Percentiles rank a stretch among this genome's conserved stretches.
phyloP scores from a whole-genome alignment of 2,113 vertebrate species.

The Dasyornis broadbenti region DNA sequence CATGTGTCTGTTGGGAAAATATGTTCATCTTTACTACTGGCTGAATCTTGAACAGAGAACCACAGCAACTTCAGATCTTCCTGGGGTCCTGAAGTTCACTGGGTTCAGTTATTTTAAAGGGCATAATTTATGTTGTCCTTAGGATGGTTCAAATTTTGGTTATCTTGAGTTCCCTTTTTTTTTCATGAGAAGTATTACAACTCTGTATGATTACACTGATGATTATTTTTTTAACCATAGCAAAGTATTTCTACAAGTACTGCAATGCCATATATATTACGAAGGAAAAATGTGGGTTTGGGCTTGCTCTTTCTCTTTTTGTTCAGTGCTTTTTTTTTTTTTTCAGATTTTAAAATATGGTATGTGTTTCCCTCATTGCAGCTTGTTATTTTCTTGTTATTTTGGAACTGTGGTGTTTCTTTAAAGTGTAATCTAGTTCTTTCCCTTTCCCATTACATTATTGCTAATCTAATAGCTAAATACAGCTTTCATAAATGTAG shows the following conservation, averaged over 20 bases:
- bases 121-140: background rate
- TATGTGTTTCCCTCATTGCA: background rate
- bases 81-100: background rate
- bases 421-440: background rate
- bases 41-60: background rate
- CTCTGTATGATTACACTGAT: background rate
- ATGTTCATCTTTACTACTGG: background rate
- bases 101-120: background rate
- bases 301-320: background rate
- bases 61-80: background rate
- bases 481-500: background rate
- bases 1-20: background rate
- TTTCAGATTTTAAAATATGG: background rate
- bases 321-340: background rate
- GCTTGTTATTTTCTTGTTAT: background rate
- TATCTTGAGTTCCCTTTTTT: background rate
- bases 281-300: background rate
- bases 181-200: background rate
- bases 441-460: background rate
- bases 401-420: background rate
- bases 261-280: background rate
- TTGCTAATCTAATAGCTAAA: background rate
- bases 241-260: background rate
- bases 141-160: background rate
- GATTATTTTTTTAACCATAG: background rate